A percentile compares a stretch with the other conserved stretches of the same genome.
phyloP scores from a whole-genome alignment of 1,140 invertebrate species.

The Listronotus bonariensis region DNA sequence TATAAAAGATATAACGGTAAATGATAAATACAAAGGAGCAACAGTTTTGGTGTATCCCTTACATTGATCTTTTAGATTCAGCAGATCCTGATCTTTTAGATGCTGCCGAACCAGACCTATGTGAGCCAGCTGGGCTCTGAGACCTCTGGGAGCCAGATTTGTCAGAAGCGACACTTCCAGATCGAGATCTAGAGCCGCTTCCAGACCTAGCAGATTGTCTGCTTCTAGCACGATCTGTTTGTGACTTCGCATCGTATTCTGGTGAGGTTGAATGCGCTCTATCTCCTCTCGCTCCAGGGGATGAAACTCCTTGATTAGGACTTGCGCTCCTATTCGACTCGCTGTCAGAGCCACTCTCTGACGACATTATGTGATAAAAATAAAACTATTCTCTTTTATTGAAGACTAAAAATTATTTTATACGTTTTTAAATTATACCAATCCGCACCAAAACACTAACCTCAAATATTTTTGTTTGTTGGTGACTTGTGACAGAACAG shows the following conservation, averaged over 20 bases:
- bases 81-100: conserved; percentile 48
- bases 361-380: not conserved
- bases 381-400: not conserved
- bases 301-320: not conserved
- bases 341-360: conserved; percentile 11
- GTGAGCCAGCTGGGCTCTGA: conserved; percentile 26
- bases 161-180: conserved; percentile 30
- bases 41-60: too few relatives aligned
- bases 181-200: conserved; percentile 35
- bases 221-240: not conserved
- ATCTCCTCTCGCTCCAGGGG: not conserved
- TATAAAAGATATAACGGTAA: too few relatives aligned
- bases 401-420: not conserved
- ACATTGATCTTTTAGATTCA: conserved; percentile 33
- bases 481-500: too few relatives aligned
- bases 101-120: conserved; percentile 31
- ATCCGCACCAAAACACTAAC: too few relatives aligned
- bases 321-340: conserved; percentile 7
- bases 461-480: too few relatives aligned
- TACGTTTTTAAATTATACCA: too few relatives aligned
- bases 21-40: too few relatives aligned
- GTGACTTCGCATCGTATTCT: not conserved
- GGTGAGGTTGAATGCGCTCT: not conserved
- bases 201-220: conserved; percentile 35
- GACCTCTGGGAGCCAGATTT: conserved; percentile 31